Base-by-base conservation (phyloP, 2,113 vertebrate species). In the Eupsittula cactorum region DNA sequence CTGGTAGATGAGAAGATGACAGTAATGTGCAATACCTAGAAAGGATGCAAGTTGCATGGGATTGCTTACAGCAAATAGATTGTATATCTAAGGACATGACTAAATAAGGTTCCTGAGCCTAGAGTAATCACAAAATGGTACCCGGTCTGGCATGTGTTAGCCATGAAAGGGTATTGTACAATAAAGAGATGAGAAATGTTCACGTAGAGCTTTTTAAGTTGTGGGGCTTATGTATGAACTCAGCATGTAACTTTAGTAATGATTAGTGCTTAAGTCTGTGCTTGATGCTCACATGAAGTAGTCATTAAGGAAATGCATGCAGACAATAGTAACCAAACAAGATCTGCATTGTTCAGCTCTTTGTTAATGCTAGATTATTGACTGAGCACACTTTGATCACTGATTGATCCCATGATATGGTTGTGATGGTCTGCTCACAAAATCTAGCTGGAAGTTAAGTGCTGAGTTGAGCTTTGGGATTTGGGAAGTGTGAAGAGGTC, bases 11-110 rank as follows among this genome's bases (percentile, higher is more conserved):
- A 87, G 28, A 19, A 28, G 39, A 9, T n/a, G 17, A 27, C 52
- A 46, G 14, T n/a, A 62, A 33, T 23, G 8, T 0, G 0, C 7
- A 33, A 1, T 29, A 55, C 33, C 57, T 62, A 37, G 62, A 52
- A 88, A 81, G 47, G 57, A 39, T 0, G 0, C 8, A 15, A 16
- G 29, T 42, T 87, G 59, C 50, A 35, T 10, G 33, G 21, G 23
- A 25, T 60, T 82, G 10, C 55, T 86, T 86, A 19, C 16, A n/a
- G 47, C 24, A 60, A 44, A 39, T 28, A 70, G 59, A n/a, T 78
- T 1, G 4, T 49, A 1, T 46, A 14, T 44, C 9, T 68, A 44
- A 86, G 46, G 28, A 46, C 9, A 5, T 75, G 65, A 82, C 42
- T 84, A 31, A 62, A 18, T 55, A 37, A 60, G 15, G 39, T 75